Conservation (phyloP, 2,888 invertebrate species). For the Geophilus truncorum region DNA sequence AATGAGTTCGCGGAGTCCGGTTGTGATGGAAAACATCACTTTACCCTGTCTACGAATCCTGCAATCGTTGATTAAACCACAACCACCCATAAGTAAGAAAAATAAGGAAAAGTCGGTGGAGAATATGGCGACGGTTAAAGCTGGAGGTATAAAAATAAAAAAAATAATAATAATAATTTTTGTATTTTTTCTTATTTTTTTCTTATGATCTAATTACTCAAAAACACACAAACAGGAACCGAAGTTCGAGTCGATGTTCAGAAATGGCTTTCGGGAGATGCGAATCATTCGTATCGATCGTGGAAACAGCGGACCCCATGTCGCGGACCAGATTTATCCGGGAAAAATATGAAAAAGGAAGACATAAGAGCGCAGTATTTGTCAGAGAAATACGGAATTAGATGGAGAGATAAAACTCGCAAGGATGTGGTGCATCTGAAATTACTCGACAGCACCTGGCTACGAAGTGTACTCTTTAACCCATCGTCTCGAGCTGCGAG, state of each 20-base stretch:
- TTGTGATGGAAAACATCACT: conserved; percentile 84
- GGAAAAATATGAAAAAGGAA: conserved; percentile 42
- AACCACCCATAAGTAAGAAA: conserved; percentile 41
- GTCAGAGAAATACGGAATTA: conserved; percentile 66
- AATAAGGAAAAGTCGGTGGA: conserved; percentile 41
- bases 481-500: conserved; percentile 82
- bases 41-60: conserved; percentile 89
- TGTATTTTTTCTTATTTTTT: not conserved
- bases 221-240: conserved; percentile 51
- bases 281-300: conserved; percentile 62
- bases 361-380: conserved; percentile 57
- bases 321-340: conserved; percentile 38
- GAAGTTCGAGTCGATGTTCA: conserved; percentile 65
- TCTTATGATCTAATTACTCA: conserved; percentile 1
- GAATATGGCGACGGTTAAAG: conserved; percentile 39
- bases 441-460: conserved; percentile 71
- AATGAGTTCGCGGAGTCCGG: conserved; percentile 54
- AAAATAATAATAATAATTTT: too few species aligned
- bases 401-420: conserved; percentile 57
- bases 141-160: conserved; percentile 38
- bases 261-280: conserved; percentile 68
- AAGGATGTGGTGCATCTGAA: conserved; percentile 55
- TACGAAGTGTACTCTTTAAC: conserved; percentile 87
- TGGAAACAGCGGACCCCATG: conserved; percentile 64
- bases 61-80: conserved; percentile 64